Evolutionary conservation across 1,140 invertebrate genomes (phyloP).

Genomic region (Prorops nasuta): DNA sequence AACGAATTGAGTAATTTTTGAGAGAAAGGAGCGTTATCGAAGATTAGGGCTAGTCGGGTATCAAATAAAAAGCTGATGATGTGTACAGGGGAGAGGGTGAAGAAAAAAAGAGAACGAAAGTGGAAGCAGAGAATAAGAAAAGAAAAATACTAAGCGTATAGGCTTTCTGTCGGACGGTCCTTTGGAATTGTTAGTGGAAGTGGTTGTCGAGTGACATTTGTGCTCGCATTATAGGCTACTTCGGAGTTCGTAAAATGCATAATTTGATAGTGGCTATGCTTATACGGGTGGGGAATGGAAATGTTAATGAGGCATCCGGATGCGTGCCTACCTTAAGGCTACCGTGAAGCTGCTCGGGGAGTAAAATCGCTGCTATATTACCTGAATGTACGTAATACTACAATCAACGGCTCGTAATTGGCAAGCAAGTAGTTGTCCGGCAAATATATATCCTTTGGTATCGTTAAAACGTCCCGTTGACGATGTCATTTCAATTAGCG

Average conservation of each 20-base stretch:
- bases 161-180: conserved; percentile 10
- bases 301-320: conserved; percentile 26
- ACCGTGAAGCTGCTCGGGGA: background rate
- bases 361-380: background rate
- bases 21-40: too few species aligned
- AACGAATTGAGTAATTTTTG: too few species aligned
- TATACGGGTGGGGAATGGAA: conserved; percentile 20
- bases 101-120: too few species aligned
- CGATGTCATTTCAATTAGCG: conserved; percentile 17
- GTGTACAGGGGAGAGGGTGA: too few species aligned
- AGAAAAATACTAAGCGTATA: too few species aligned
- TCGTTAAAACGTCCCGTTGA: background rate
- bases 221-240: conserved; percentile 16
- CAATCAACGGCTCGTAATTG: conserved; percentile 20
- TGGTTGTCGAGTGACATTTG: conserved; percentile 25
- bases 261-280: conserved; percentile 12
- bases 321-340: conserved; percentile 9
- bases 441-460: background rate
- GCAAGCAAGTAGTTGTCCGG: conserved; percentile 6
- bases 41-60: too few species aligned
- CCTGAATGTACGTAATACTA: conserved; percentile 9
- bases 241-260: conserved; percentile 26
- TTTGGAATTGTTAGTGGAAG: conserved; percentile 8
- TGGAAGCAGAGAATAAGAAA: too few species aligned
- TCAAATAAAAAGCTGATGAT: too few species aligned